Conservation (phyloP, 1,140 invertebrate genomes). For the Meloidogyne floridensis region DNA sequence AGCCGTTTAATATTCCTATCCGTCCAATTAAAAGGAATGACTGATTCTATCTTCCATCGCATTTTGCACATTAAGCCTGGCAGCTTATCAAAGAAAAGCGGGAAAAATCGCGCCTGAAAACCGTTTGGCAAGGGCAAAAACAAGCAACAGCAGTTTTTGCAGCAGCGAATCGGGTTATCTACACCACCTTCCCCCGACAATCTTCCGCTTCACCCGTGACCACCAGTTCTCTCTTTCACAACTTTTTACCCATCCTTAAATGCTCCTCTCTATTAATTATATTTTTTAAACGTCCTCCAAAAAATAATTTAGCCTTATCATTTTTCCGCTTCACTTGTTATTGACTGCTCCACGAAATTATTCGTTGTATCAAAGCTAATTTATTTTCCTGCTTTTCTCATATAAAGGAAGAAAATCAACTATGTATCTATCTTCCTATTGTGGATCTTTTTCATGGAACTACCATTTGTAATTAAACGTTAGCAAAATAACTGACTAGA, state of each 20-base stretch:
- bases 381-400: background rate
- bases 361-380: background rate
- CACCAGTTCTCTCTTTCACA: background rate
- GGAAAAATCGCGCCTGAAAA: constrained; percentile 2
- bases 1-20: background rate
- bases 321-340: background rate
- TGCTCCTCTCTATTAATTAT: constrained; percentile 4
- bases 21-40: background rate
- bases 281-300: background rate
- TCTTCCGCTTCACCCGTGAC: constrained; percentile 3
- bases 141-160: background rate
- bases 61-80: background rate
- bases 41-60: background rate
- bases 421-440: background rate
- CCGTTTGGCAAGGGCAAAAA: background rate
- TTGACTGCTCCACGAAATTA: background rate
- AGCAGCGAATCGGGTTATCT: constrained; percentile 2
- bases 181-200: background rate
- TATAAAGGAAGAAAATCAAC: background rate
- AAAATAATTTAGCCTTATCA: background rate
- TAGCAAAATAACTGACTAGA: background rate
- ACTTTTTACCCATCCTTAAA: constrained; percentile 8
- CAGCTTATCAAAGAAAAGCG: background rate
- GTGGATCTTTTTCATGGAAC: background rate
- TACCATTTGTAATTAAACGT: background rate